phyloP scores from a whole-genome alignment of 2,797 vertebrate species.

The Pseudochirops corinnae region DNA sequence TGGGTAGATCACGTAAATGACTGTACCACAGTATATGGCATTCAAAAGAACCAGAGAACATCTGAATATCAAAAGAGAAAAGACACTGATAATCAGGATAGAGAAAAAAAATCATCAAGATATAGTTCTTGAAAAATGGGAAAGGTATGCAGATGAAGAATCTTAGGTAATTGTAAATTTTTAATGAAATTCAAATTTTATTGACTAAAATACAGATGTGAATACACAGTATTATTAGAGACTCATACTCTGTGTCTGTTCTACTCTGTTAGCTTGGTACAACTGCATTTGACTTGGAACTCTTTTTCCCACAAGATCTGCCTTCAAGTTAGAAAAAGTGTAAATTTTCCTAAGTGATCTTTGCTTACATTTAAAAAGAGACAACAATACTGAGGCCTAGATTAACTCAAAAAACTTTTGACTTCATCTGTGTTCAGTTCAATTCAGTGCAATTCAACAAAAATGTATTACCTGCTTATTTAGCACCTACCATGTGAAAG shows the following conservation, averaged over 20 bases:
- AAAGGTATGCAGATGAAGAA: not conserved
- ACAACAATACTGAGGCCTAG: not conserved
- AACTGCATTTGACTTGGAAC: constrained; percentile 18
- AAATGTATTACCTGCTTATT: not conserved
- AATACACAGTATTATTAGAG: not conserved
- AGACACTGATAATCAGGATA: not conserved
- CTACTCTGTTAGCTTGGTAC: constrained; percentile 43
- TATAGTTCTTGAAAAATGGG: not conserved
- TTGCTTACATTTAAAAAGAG: constrained; percentile 42
- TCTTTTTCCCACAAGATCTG: not conserved
- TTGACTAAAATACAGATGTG: constrained; percentile 9
- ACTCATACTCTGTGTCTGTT: constrained; percentile 9
- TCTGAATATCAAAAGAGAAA: no score
- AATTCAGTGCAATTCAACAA: not conserved
- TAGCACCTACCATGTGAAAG: not conserved
- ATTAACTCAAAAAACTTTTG: not conserved
- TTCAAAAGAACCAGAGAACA: no score
- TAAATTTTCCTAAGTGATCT: constrained; percentile 49
- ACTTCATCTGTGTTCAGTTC: not conserved
- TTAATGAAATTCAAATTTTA: constrained; percentile 9
- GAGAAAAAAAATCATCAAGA: not conserved
- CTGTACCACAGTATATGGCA: no score
- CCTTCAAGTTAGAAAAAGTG: constrained; percentile 29
- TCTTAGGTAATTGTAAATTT: not conserved
- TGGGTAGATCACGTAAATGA: no score